phyloP scores from a whole-genome alignment of 2,113 vertebrate species.

The Pedionomus torquatus region DNA sequence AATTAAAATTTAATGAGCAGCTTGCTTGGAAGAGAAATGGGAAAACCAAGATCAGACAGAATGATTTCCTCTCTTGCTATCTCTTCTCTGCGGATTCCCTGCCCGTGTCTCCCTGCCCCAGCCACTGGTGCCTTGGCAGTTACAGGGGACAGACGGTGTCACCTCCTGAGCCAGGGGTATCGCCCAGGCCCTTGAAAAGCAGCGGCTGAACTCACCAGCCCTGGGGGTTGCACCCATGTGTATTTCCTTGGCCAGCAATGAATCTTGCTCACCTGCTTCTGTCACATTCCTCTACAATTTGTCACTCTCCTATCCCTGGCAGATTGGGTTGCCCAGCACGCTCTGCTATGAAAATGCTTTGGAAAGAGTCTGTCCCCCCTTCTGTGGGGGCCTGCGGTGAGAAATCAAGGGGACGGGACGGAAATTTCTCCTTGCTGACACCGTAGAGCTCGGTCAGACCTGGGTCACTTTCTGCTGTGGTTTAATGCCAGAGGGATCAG shows the following conservation, averaged over 20 bases:
- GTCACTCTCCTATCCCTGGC: neutral
- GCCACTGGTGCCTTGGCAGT: neutral
- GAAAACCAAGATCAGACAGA: neutral
- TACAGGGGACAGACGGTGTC: neutral
- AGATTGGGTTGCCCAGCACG: neutral
- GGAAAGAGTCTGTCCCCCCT: neutral
- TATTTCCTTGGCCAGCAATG: neutral
- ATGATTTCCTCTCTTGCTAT: neutral
- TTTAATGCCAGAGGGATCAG: neutral
- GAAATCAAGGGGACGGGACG: neutral
- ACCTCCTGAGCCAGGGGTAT: neutral
- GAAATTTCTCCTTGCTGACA: neutral
- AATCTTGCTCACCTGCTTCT: neutral
- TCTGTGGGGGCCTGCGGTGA: neutral
- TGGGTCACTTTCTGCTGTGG: neutral
- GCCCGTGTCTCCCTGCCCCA: rapidly evolving
- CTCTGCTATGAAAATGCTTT: neutral
- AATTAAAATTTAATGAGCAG: conserved; percentile 50
- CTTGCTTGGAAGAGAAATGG: conserved; percentile 7
- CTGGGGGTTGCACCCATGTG: neutral
- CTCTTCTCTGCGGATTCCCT: neutral
- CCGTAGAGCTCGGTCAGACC: neutral
- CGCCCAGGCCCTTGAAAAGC: neutral
- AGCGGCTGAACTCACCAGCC: neutral
- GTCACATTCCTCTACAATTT: neutral